Percentiles rank a stretch among this genome's conserved stretches.
Evolutionary conservation across 2,113 vertebrate species (phyloP).

Genomic region (Illadopsis cleaveri): DNA sequence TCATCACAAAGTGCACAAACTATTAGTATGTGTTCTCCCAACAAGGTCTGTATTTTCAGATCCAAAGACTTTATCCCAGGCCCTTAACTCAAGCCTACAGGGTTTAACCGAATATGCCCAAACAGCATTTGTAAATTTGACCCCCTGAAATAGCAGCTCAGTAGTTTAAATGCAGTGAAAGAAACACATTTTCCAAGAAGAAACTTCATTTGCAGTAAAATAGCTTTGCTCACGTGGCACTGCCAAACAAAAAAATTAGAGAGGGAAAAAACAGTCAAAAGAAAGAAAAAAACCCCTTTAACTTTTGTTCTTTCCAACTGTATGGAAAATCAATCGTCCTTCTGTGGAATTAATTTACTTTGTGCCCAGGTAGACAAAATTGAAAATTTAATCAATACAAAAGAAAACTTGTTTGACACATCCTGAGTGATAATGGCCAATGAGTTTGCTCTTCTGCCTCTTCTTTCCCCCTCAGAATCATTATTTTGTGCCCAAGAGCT

Average conservation of each 20-base stretch:
- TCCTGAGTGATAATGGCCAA: background rate
- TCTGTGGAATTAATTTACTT: conserved; percentile 3
- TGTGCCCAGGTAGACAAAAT: background rate
- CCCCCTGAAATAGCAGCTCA: background rate
- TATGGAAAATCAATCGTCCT: conserved; percentile 17
- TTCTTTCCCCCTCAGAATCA: background rate
- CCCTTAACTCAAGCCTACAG: background rate
- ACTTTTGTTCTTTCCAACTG: background rate
- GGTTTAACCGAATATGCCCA: background rate
- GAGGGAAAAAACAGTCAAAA: background rate
- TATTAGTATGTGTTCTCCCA: background rate
- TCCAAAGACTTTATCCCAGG: background rate
- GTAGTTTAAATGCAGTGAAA: background rate
- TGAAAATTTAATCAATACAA: conserved; percentile 12
- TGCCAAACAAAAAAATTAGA: background rate
- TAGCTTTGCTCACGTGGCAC: background rate
- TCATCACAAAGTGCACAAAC: background rate
- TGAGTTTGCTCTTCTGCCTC: background rate
- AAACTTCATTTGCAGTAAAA: background rate
- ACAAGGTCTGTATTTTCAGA: background rate
- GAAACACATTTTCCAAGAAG: background rate
- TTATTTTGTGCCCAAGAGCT: background rate
- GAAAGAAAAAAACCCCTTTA: background rate
- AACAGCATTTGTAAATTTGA: background rate
- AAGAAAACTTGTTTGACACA: background rate